These are phyloP conservation scores for human DNA, from an alignment of 2,113 vertebrate genomes.

Conservation along the genomic window DNA sequence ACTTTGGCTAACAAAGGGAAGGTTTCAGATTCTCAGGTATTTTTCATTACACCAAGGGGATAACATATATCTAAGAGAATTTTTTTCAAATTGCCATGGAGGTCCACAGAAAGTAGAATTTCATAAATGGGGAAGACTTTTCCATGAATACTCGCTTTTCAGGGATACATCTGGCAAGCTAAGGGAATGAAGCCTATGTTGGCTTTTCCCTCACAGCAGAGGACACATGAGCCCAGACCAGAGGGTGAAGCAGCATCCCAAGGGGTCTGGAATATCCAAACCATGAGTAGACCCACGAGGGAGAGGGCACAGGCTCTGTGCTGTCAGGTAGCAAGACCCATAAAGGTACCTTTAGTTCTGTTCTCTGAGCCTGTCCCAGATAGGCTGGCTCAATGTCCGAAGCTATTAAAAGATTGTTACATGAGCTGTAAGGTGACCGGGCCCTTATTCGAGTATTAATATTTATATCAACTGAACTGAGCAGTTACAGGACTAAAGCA, in stretches of 20 bases:
- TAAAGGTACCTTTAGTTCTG: neutral
- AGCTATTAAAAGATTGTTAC: neutral
- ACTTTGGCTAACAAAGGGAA: neutral
- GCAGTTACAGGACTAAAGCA: neutral
- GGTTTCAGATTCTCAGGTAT: neutral
- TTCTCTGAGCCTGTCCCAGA: neutral
- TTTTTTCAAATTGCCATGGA: neutral
- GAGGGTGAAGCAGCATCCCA: neutral
- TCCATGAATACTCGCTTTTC: neutral
- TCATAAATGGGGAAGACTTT: neutral
- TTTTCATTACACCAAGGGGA: neutral
- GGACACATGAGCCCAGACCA: neutral
- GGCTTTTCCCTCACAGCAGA: neutral
- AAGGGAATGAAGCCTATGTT: neutral
- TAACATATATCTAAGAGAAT: neutral
- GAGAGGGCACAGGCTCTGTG: neutral
- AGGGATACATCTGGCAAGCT: neutral
- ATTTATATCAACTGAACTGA: neutral
- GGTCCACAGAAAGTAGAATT: neutral
- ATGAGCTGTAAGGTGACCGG: neutral
- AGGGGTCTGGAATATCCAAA: neutral
- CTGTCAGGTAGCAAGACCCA: neutral
- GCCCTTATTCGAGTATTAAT: neutral
- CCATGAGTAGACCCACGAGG: neutral
- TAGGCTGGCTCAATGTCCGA: too few species aligned